Conservation (phyloP, 2,797 vertebrate genomes). For the Bucorvus abyssinicus region DNA sequence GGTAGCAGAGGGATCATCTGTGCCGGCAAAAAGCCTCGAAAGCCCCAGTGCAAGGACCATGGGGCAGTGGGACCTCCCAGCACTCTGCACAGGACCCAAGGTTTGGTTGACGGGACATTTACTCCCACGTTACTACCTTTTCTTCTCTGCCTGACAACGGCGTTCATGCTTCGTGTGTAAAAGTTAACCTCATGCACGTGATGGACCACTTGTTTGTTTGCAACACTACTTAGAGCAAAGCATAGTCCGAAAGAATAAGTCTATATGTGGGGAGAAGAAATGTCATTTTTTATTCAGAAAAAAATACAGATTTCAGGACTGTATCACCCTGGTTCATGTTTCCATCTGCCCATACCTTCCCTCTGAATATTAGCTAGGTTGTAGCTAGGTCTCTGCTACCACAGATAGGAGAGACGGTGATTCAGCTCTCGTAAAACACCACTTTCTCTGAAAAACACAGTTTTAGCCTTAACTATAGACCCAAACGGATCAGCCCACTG, state of each 20-base stretch:
- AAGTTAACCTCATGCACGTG: neutral
- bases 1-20: neutral
- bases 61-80: neutral
- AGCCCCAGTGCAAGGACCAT: neutral
- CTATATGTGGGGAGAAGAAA: neutral
- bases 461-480: neutral
- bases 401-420: neutral
- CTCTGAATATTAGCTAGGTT: neutral
- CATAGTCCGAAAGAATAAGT: neutral
- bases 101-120: neutral
- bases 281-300: neutral
- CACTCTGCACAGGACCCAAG: neutral
- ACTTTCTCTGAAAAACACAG: neutral
- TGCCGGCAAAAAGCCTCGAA: neutral
- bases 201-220: neutral
- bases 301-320: neutral
- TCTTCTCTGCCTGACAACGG: neutral
- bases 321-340: neutral
- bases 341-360: neutral
- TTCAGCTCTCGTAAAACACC: neutral
- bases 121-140: neutral
- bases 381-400: neutral
- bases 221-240: neutral
- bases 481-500: rapidly evolving
- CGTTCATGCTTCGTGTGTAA: neutral